phyloP scores from a whole-genome alignment of 2,797 vertebrate genomes.

The Mallotus villosus region DNA sequence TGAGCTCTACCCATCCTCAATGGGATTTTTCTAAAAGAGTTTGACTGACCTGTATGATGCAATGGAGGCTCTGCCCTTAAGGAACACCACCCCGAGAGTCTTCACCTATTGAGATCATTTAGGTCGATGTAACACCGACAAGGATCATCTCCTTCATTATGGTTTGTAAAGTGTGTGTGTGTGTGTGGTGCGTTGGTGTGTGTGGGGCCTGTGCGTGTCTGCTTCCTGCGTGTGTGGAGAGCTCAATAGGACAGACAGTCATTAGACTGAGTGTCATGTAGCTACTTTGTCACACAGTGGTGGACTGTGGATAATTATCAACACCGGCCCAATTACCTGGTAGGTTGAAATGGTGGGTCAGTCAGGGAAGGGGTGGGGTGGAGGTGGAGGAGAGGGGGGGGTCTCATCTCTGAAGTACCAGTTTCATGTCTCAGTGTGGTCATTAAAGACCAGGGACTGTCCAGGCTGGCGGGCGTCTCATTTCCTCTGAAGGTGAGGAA shows the following conservation, averaged over 20 bases:
- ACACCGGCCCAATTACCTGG: slow-evolving; percentile 5
- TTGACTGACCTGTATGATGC: background rate
- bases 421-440: too few species aligned
- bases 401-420: background rate
- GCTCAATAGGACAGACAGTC: background rate
- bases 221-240: background rate
- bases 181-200: background rate
- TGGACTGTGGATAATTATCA: slow-evolving; percentile 5
- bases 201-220: background rate
- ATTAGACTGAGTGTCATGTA: background rate
- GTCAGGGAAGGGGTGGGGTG: background rate
- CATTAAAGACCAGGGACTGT: too few species aligned
- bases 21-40: background rate
- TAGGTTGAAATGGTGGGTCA: background rate
- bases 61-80: background rate
- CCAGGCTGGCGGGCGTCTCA: too few species aligned
- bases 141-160: too few species aligned
- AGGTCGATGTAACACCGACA: too few species aligned
- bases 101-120: background rate
- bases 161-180: background rate
- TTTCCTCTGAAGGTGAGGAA: too few species aligned
- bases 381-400: too few species aligned
- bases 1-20: too few species aligned
- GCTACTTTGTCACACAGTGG: background rate
- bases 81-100: background rate